Conservation (phyloP, 2,888 invertebrate genomes). For the Netelia inedita region DNA sequence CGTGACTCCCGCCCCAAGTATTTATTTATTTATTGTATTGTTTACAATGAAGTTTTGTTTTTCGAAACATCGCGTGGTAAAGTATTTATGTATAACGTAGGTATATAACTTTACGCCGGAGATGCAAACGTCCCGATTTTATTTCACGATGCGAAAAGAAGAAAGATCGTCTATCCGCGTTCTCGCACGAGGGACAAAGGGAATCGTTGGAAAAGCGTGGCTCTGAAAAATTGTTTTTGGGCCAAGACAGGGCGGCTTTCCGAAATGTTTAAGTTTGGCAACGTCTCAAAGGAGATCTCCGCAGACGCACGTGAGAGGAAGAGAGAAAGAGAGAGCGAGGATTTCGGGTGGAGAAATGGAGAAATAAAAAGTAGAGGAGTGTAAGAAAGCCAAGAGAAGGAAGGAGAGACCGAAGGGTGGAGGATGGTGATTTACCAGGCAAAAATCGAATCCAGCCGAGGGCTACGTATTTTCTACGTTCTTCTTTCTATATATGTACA, state of each 20-base stretch:
- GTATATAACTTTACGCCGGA: slow-evolving; percentile 1
- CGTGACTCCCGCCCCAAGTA: background rate
- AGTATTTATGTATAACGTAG: slow-evolving; percentile 1
- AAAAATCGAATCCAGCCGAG: slow-evolving; percentile 57
- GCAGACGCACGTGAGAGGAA: slow-evolving; percentile 10
- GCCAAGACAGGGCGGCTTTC: slow-evolving; percentile 55
- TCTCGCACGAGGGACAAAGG: slow-evolving; percentile 20
- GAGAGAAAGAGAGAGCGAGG: slow-evolving; percentile 9
- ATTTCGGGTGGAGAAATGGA: slow-evolving; percentile 5
- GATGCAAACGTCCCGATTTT: slow-evolving; percentile 30
- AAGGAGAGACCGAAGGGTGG: slow-evolving; percentile 25
- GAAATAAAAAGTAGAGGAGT: slow-evolving; percentile 3
- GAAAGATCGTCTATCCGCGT: background rate
- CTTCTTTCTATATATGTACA: slow-evolving; percentile 28
- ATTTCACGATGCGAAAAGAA: slow-evolving; percentile 7
- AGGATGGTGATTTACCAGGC: slow-evolving; percentile 56
- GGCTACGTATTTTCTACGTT: slow-evolving; percentile 19
- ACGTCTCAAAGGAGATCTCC: slow-evolving; percentile 53
- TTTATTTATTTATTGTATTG: background rate
- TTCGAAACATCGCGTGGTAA: too few relatives aligned
- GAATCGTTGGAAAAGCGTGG: slow-evolving; percentile 51
- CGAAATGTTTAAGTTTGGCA: slow-evolving; percentile 65
- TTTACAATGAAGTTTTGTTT: too few relatives aligned
- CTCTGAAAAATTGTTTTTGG: slow-evolving; percentile 65
- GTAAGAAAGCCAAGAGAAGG: slow-evolving; percentile 4